phyloP scores from a whole-genome alignment of 2,888 invertebrate genomes.

The Phalera bucephala region DNA sequence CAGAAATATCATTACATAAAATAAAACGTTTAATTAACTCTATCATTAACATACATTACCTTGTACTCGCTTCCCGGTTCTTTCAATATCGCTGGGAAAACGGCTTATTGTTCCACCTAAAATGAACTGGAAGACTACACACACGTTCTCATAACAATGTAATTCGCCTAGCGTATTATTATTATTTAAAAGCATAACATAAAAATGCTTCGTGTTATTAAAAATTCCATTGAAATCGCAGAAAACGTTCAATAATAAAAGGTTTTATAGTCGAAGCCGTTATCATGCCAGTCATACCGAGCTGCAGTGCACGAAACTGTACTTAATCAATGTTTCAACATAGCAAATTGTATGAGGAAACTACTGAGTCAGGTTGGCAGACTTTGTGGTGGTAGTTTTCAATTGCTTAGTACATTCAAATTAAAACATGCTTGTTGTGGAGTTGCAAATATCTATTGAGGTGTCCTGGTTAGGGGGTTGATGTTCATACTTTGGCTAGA shows the following conservation, averaged over 20 bases:
- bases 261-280: conserved; percentile 14
- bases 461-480: no score
- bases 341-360: conserved; percentile 34
- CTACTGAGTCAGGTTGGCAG: conserved; percentile 19
- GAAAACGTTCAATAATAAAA: conserved; percentile 11
- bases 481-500: no score
- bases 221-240: conserved; percentile 11
- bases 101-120: conserved; percentile 33
- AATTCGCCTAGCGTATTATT: conserved; percentile 25
- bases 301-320: conserved; percentile 19
- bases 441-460: conserved; percentile 4
- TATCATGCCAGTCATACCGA: conserved; percentile 22
- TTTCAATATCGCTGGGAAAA: conserved; percentile 30
- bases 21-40: conserved; percentile 32
- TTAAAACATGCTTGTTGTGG: conserved; percentile 6
- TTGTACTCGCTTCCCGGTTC: conserved; percentile 40
- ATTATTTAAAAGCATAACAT: conserved; percentile 6
- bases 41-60: conserved; percentile 44
- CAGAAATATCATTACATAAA: conserved; percentile 21
- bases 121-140: conserved; percentile 32
- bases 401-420: conserved; percentile 5
- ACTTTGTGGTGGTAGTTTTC: conserved; percentile 10
- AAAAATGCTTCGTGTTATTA: conserved; percentile 1
- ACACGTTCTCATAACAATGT: conserved; percentile 19
- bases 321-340: conserved; percentile 35